phyloP scores from a whole-genome alignment of 1,140 invertebrate genomes.

The Heliothis subflexa region DNA sequence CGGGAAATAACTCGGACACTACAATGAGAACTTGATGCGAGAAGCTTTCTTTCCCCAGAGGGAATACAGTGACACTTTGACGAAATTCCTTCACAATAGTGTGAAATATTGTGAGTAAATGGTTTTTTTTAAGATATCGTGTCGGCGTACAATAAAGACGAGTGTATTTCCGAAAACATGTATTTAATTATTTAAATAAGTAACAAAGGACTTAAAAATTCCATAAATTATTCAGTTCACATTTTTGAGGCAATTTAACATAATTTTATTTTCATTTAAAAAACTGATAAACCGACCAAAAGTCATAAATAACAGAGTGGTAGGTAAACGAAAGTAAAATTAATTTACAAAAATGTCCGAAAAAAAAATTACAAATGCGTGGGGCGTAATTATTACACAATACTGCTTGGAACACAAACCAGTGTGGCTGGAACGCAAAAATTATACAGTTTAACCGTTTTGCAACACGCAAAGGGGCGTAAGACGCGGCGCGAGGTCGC shows the following conservation, averaged over 20 bases:
- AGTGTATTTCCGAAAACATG: too few relatives aligned
- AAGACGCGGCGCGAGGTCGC: conserved; percentile 35
- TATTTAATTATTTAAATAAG: too few relatives aligned
- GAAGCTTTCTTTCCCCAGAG: conserved; percentile 45
- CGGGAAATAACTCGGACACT: conserved; percentile 62
- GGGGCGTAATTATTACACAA: conserved; percentile 46
- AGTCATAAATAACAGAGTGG: conserved; percentile 3
- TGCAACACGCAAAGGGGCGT: conserved; percentile 50
- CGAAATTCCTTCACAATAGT: conserved; percentile 31
- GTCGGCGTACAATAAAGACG: not conserved
- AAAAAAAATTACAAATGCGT: conserved; percentile 39
- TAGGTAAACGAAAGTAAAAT: not conserved
- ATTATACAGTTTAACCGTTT: conserved; percentile 54
- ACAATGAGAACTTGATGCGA: conserved; percentile 59
- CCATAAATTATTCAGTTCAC: not conserved
- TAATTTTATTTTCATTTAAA: conserved; percentile 1
- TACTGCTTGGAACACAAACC: conserved; percentile 41
- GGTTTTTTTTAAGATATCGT: not conserved
- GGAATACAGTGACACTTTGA: conserved; percentile 52
- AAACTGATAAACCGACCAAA: not conserved
- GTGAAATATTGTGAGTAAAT: not conserved
- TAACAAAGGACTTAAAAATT: too few relatives aligned
- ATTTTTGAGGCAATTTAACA: not conserved
- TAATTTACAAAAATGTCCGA: conserved; percentile 11
- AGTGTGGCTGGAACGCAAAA: conserved; percentile 53